Conservation (phyloP, 2,797 vertebrate genomes). For the Gymnopithys bicolor region DNA sequence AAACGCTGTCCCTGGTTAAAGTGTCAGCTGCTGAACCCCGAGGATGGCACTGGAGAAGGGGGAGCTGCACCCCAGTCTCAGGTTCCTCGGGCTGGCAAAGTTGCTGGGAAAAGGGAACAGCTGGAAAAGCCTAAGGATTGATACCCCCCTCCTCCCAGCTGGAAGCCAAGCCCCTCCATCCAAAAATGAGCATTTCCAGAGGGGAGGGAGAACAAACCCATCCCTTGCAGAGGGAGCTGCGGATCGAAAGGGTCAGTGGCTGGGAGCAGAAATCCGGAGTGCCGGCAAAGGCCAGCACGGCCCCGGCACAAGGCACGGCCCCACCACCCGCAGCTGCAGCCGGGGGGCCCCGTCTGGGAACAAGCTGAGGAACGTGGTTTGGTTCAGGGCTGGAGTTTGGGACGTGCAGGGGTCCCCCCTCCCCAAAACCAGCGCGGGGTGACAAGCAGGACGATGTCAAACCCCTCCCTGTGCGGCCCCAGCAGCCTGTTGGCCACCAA, state of each 20-base stretch:
- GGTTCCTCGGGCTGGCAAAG: background rate
- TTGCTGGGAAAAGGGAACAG: background rate
- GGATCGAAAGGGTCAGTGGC: rapidly evolving
- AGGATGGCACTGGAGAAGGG: background rate
- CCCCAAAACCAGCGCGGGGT: rapidly evolving
- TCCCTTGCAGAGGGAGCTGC: rapidly evolving
- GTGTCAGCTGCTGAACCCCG: rapidly evolving
- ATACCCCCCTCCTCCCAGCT: rapidly evolving
- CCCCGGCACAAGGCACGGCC: background rate
- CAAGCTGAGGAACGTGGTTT: rapidly evolving
- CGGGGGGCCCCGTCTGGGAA: rapidly evolving
- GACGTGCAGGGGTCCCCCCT: rapidly evolving
- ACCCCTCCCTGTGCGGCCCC: background rate
- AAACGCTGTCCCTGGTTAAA: rapidly evolving
- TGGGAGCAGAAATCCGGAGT: rapidly evolving
- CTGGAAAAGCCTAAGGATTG: background rate
- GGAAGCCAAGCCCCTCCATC: background rate
- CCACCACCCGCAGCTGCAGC: rapidly evolving
- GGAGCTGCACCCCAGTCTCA: background rate
- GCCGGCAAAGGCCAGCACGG: background rate
- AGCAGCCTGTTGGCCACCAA: background rate
- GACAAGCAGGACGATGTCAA: background rate
- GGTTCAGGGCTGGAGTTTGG: rapidly evolving
- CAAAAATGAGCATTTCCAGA: background rate
- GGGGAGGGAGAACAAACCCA: background rate